Base-by-base conservation (phyloP, 2,797 vertebrate species). In the Acomys russatus region DNA sequence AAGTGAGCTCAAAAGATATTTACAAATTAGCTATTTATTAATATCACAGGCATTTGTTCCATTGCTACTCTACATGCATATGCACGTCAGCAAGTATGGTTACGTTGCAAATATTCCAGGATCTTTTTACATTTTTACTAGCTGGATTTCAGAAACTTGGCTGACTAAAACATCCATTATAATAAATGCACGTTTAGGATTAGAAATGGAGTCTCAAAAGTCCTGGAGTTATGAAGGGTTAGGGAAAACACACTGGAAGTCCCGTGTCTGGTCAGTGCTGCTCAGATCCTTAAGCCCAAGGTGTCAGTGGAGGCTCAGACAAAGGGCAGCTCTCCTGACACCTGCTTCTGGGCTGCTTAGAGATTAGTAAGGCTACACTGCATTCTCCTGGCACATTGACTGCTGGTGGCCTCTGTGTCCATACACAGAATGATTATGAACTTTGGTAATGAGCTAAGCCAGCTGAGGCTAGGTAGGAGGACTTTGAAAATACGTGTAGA, bases 361-460 rank as follows among this genome's bases (percentile, higher is more conserved):
- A 97, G 84, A 80, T 88, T 61, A 25, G 85, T 89, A 88, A 97
- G 90, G n/a, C 35, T 44, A 7, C 71, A 30, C 6, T 1, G 3
- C 88, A 95, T 96, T 95, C 38, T 4, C 1, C 25, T 66, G 61
- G 38, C 78, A 88, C 28, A 20, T 92, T 56, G 54, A 73, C 56
- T n/a, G 66, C 68, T 96, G 44, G 9, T 92, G 22, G 49, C 49
- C 35, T 88, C 44, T 51, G 68, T 90, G 85, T 80, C 66, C 89
- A 30, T 28, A 61, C 66, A 93, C n/a, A 18, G 1, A 94, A 70
- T 59, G 94, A 93, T 92, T 97, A 92, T 84, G 68, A 73, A 90
- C 68, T 59, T 93, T 97, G 90, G 15, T 95, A 96, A 96, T 96
- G 90, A 97, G 85, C 74, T 96, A 97, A 95, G 95, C 77, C 94